phyloP scores from a whole-genome alignment of 2,888 invertebrate genomes.

The Capitulum mitella region DNA sequence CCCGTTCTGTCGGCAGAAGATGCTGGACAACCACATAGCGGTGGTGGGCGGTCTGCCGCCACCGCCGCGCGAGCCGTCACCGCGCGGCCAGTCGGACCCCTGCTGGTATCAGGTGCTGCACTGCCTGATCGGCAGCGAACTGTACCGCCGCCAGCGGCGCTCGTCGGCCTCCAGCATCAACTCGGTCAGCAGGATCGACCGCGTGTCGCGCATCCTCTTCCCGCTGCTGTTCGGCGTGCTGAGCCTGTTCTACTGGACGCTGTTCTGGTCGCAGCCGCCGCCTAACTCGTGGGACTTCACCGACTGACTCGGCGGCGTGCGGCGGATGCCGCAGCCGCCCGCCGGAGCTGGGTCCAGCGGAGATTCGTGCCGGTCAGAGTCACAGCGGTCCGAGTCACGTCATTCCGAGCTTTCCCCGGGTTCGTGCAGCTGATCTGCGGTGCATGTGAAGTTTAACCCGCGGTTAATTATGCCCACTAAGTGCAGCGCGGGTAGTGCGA shows the following conservation, averaged over 20 bases:
- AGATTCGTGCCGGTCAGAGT: too few species aligned
- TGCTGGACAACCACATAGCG: not conserved
- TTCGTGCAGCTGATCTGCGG: too few species aligned
- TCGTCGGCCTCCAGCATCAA: conserved; percentile 65
- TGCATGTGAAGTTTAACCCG: too few species aligned
- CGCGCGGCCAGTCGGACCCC: conserved; percentile 65
- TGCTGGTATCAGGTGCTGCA: conserved; percentile 72
- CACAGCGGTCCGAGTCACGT: too few species aligned
- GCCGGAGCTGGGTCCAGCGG: too few species aligned
- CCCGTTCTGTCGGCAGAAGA: not conserved
- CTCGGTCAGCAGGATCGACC: conserved; percentile 78
- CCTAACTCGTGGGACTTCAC: not conserved
- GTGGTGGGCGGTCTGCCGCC: conserved; percentile 27
- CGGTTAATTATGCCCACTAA: too few species aligned
- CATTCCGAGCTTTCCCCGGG: too few species aligned
- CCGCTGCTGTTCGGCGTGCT: conserved; percentile 78
- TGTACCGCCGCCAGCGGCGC: conserved; percentile 57
- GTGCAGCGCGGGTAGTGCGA: too few species aligned
- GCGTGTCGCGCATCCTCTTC: conserved; percentile 63
- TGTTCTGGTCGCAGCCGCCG: conserved; percentile 48
- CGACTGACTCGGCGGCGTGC: not conserved
- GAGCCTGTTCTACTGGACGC: conserved; percentile 83
- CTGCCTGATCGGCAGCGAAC: conserved; percentile 52
- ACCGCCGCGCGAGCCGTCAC: conserved; percentile 62
- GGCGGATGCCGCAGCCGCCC: too few species aligned